Base-by-base conservation (phyloP, 2,888 invertebrate genomes). In the Liopterus haemorrhoidalis region DNA sequence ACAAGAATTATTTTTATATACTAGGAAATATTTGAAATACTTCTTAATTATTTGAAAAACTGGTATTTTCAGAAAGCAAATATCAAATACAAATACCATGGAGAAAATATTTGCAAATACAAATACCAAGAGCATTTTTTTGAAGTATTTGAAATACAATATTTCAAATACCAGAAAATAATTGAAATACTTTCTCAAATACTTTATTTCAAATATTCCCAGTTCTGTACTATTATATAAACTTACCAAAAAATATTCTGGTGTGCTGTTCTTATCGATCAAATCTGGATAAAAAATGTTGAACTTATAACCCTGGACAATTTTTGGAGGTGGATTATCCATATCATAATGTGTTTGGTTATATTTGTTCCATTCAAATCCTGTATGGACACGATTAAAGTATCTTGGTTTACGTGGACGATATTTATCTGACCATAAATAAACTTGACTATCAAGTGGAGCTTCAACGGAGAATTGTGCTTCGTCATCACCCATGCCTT, bases 321-420 rank as follows among this genome's bases (percentile, higher is more conserved):
- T 96, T 74, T 99, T 99, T 1, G 99, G 99, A 5, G 99, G 99
- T 38, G 99, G 99, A 73, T 99, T 99, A 69, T 99, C 99, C 86
- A 97, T 94, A 68, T 99, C 99, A 70, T 99, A 99, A 72, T 99
- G 99, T 2, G 99, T 99, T 71, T 99, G 99, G 72, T 99, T 99
- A 71, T 99, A 99, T 69, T 99, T 99, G 72, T 99, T 99, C 99
- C 99, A 99, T 63, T 99, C 99, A 70, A 99, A 99, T 11, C 99
- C 99, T 0, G 91, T 91, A 64, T 91, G 91, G 3, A 91, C 91
- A 44, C 90, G 73, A 74, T 99, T 99, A 71, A 99, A 96, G 71
- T 99, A 99, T 14, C 97, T 71, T 1, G 99, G 99, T 64, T 99
- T 99, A 33, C 97, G 71, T 0, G 99, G 99, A 8, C 97, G 73